Evolutionary conservation across 2,888 invertebrate species (phyloP).

Genomic region (Eristalis tenax): DNA sequence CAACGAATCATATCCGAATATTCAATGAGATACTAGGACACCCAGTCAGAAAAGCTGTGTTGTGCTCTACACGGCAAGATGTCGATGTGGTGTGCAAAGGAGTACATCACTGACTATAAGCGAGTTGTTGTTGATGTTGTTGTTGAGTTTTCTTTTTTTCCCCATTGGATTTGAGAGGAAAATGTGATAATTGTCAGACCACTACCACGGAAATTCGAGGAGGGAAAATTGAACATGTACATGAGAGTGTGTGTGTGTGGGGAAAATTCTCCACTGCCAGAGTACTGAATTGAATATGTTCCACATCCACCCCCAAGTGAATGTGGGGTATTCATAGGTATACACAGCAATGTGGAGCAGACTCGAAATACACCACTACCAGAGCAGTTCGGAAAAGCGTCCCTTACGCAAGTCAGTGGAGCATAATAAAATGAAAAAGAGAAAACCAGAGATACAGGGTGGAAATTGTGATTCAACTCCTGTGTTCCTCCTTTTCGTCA

Average conservation of each 20-base stretch:
- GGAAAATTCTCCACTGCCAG: constrained; percentile 56
- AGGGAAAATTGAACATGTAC: constrained; percentile 59
- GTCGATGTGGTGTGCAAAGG: constrained; percentile 50
- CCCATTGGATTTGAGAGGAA: constrained; percentile 45
- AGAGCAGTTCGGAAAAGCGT: constrained; percentile 33
- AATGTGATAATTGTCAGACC: constrained; percentile 63
- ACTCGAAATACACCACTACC: constrained; percentile 43
- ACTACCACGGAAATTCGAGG: constrained; percentile 21
- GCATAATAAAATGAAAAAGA: constrained; percentile 49
- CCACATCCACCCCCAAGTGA: constrained; percentile 54
- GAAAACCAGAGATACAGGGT: constrained; percentile 51
- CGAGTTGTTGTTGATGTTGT: constrained; percentile 58
- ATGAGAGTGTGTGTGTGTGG: constrained; percentile 41
- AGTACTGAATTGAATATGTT: constrained; percentile 36
- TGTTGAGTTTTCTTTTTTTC: constrained; percentile 24
- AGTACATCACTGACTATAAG: constrained; percentile 30
- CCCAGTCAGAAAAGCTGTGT: constrained; percentile 71
- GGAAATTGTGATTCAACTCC: constrained; percentile 68
- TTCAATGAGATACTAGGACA: constrained; percentile 69
- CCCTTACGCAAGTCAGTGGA: constrained; percentile 74
- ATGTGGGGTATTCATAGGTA: constrained; percentile 53
- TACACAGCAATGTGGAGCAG: constrained; percentile 39
- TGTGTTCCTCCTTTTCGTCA: constrained; percentile 25
- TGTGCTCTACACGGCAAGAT: constrained; percentile 60
- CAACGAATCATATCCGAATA: constrained; percentile 73